Conservation (phyloP, 2,888 invertebrate species). For the Dynastes grantii region DNA sequence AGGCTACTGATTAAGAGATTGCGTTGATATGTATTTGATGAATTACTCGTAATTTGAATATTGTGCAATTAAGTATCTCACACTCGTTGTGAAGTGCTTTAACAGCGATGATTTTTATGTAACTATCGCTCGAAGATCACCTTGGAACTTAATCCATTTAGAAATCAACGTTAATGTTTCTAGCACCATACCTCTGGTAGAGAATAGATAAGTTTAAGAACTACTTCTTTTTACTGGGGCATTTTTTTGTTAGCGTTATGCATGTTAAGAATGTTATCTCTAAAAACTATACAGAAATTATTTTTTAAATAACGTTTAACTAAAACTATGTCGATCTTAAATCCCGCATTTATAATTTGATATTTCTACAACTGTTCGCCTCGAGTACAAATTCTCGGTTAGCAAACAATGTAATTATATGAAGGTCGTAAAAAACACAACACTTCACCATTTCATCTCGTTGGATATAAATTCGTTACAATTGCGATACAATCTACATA, state of each 20-base stretch:
- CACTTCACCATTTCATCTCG: constrained; percentile 15
- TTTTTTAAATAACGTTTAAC: not conserved
- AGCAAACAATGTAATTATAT: constrained; percentile 17
- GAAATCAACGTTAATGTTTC: not conserved
- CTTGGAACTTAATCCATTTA: not conserved
- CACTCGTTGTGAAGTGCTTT: not conserved
- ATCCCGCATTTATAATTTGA: not conserved
- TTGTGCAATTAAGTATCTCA: not conserved
- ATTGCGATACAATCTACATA: constrained; percentile 29
- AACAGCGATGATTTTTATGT: constrained; percentile 20
- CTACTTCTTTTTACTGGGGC: too few species aligned
- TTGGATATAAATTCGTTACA: constrained; percentile 9
- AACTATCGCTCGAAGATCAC: constrained; percentile 3
- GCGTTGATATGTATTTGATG: not conserved
- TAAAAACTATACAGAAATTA: not conserved
- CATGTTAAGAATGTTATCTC: not conserved
- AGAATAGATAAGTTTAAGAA: too few species aligned
- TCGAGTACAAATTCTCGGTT: constrained; percentile 3
- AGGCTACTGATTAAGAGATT: not conserved
- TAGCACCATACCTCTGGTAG: too few species aligned
- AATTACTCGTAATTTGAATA: not conserved
- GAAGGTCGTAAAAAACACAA: constrained; percentile 35
- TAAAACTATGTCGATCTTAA: not conserved
- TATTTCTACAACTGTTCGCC: constrained; percentile 17
- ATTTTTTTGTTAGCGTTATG: not conserved